Percentiles rank a stretch among this genome's conserved stretches.
phyloP scores from a whole-genome alignment of 2,888 invertebrate genomes.

The Tubulanus polymorphus region DNA sequence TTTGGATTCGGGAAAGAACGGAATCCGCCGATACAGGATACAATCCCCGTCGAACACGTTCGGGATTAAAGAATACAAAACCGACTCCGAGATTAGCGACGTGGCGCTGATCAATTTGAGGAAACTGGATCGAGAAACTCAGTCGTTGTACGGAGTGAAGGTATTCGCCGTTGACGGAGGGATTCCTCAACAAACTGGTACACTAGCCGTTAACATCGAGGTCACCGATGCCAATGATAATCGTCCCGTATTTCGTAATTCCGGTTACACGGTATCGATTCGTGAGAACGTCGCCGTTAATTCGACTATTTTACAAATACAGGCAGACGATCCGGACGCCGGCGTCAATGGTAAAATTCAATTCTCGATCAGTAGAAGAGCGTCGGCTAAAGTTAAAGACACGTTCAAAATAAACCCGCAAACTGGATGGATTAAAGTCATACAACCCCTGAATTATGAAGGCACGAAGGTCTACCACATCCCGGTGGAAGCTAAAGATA shows the following conservation, averaged over 20 bases:
- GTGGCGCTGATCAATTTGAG: background rate
- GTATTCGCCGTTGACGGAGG: constrained; percentile 6
- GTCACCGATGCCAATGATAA: constrained; percentile 19
- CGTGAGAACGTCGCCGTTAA: constrained; percentile 66
- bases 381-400: background rate
- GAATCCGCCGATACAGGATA: background rate
- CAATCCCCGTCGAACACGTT: background rate
- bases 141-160: background rate
- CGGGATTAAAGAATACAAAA: background rate
- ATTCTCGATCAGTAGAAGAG: constrained; percentile 63
- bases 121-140: constrained; percentile 2
- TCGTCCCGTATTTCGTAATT: constrained; percentile 68
- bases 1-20: constrained; percentile 8
- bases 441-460: background rate
- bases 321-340: constrained; percentile 78
- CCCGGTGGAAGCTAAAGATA: background rate
- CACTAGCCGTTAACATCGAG: background rate
- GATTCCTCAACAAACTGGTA: constrained; percentile 2
- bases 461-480: background rate
- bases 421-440: background rate
- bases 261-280: constrained; percentile 73
- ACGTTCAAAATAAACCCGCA: background rate
- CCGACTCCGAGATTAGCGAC: constrained; percentile 2
- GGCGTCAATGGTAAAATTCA: constrained; percentile 70
- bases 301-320: constrained; percentile 68